Conservation (phyloP, 2,888 invertebrate species). For the Alloplasta piceator region DNA sequence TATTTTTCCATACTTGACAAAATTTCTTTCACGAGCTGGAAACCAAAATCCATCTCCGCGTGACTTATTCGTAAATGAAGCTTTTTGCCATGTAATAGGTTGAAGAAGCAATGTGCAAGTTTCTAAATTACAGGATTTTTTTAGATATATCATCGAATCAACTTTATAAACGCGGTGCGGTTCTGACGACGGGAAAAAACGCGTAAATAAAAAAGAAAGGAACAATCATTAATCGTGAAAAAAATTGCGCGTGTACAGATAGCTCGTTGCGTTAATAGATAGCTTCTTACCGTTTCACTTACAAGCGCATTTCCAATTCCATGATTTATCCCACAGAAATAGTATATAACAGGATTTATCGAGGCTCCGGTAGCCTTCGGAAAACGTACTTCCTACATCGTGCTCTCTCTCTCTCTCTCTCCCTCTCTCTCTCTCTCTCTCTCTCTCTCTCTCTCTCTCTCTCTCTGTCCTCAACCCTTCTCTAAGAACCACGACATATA, state of each 20-base stretch:
- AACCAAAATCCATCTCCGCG: too few species aligned
- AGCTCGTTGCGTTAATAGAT: slow-evolving; percentile 7
- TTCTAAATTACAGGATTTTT: too few species aligned
- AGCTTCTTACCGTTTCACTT: slow-evolving; percentile 41
- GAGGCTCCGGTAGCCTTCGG: slow-evolving; percentile 52
- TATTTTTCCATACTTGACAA: too few species aligned
- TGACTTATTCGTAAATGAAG: too few species aligned
- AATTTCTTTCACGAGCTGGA: too few species aligned
- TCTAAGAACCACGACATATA: slow-evolving; percentile 31
- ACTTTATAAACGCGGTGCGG: too few species aligned
- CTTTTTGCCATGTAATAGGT: too few species aligned
- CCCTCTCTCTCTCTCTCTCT: slow-evolving; percentile 37
- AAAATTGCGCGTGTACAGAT: slow-evolving; percentile 3
- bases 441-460: slow-evolving; percentile 37
- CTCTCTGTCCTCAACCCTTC: slow-evolving; percentile 45
- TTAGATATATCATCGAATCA: too few species aligned
- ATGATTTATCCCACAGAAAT: slow-evolving; percentile 43
- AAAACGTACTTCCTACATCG: slow-evolving; percentile 43
- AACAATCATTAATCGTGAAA: slow-evolving; percentile 13
- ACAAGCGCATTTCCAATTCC: slow-evolving; percentile 26
- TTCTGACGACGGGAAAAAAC: background rate
- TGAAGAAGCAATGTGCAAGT: too few species aligned
- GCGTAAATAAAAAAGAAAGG: background rate
- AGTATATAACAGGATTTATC: slow-evolving; percentile 48
- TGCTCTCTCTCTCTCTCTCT: slow-evolving; percentile 42